Evolutionary conservation across 2,888 invertebrate species (phyloP), one percentile per base, ranked within the genome.

Genomic region (Agrochola lychnidis): DNA sequence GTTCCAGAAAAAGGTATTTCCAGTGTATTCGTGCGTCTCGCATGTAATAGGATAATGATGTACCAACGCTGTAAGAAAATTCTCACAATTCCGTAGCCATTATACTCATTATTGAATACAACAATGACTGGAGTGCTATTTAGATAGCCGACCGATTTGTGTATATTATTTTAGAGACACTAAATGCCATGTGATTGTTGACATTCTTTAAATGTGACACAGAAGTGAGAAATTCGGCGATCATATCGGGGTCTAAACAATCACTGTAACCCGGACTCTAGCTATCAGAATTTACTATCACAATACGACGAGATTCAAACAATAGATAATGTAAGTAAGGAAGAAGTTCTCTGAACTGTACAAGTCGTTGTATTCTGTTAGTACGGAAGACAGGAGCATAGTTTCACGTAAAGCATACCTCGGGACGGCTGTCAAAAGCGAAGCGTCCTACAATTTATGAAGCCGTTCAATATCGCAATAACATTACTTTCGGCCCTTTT

Each of bases 401-500:
- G 89, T 89, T 90, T 79, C 91, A 91, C 91, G 93, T 92, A 90
- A 88, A 87, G 70, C 79, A 68, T 76, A 82, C 76, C 88, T 87
- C 87, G 87, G 88, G 88, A 88, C 88, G 87, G 87, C 89, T 91
- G 92, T 92, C 93, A 90, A 88, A 89, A 90, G 87, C 87, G 85
- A 90, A 92, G 90, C 91, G 86, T 92, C 91, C 83, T 82, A 83
- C 88, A 91, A 94, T 94, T 94, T 94, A 94, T 94, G 91, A 87
- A 90, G 90, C 89, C 88, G 90, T 91, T 92, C 89, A 86, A 86
- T 91, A 90, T 91, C 79, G 88, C 91, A 91, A 91, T 93, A 93
- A 92, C 93, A 94, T 93, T 91, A 93, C 93, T 93, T 93, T 92
- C 89, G 90, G 90, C 82, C 91, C 92, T 91, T 93, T 94, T 93